Evolutionary conservation across 1,140 invertebrate species (phyloP), one percentile per base, ranked within the genome.

Genomic region (Camponotus floridanus): DNA sequence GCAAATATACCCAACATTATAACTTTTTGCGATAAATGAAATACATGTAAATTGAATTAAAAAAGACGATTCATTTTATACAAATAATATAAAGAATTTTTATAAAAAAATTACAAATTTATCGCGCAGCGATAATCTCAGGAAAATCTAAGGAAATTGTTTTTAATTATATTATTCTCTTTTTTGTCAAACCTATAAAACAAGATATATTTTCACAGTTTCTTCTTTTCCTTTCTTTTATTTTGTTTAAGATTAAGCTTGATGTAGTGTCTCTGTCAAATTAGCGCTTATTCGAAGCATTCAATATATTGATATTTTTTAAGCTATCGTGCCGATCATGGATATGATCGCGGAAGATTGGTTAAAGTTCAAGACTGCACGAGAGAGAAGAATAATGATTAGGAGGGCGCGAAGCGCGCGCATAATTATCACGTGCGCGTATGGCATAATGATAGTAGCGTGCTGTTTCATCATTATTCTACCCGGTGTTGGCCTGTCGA

Each of bases 301-400:
- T 45, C 21, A 45, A 45, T 45, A 15, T 57, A 65, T 51, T 71
- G n/a, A 8, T 6, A 36, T 39, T 36, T 55, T 73, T 55, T 8
- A 76, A 76, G 74, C 74, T 76, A 62, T 76, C 15, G n/a, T 64
- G 48, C 76, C 39, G n/a, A 33, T 64, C 26, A 48, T 64, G 4
- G 8, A 48, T 13, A 78, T 78, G 76, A 48, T 78, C 11, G 39
- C 26, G 11, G 76, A 78, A 2, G 76, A 78, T 78, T 78, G 76
- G 76, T 1, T 13, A 31, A 64, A 48, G 18, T 36, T 26, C 5
- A 64, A 64, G 33, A 78, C 6, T 33, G 8, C 0, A 0, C 26
- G 48, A 21, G 76, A 78, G 3, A 33, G 42, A 78, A 78, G 33
- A 8, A 8, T 78, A 0, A 78, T 78, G 76, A 78, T 78, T 6